These are phyloP conservation scores for Zele albiditarsus DNA, from an alignment of 2,888 invertebrate species.

Conservation along the genomic window DNA sequence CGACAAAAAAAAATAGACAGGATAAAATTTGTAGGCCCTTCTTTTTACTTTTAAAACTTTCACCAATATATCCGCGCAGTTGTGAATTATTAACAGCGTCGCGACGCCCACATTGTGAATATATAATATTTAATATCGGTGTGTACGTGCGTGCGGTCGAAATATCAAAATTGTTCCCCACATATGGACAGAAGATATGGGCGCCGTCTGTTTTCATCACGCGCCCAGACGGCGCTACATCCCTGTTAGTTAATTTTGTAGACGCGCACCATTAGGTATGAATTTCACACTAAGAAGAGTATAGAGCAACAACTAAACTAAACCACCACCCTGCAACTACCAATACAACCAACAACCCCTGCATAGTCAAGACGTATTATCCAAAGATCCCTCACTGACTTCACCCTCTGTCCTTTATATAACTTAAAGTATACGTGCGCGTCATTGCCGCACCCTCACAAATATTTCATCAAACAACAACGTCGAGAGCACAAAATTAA, in stretches of 20 bases:
- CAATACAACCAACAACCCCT: not conserved
- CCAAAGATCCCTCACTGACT: not conserved
- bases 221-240: slow-evolving; percentile 2
- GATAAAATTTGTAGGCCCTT: not conserved
- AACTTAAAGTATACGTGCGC: not conserved
- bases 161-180: slow-evolving; percentile 18
- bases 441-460: not conserved
- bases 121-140: slow-evolving; percentile 18
- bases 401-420: not conserved
- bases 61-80: slow-evolving; percentile 56
- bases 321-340: not conserved
- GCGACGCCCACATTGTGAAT: slow-evolving; percentile 26
- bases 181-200: not conserved
- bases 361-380: not conserved
- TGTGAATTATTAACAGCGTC: slow-evolving; percentile 24
- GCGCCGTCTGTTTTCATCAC: not conserved
- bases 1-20: slow-evolving; percentile 26
- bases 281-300: not conserved
- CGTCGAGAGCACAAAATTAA: not conserved
- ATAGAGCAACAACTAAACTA: not conserved
- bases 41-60: not conserved
- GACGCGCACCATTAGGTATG: slow-evolving; percentile 5
- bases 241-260: slow-evolving; percentile 2
- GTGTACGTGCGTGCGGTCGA: not conserved
- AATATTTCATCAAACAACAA: slow-evolving; percentile 13